These are phyloP conservation scores for Nibea albiflora DNA, from an alignment of 2,113 vertebrate genomes.

Conservation along the genomic window DNA sequence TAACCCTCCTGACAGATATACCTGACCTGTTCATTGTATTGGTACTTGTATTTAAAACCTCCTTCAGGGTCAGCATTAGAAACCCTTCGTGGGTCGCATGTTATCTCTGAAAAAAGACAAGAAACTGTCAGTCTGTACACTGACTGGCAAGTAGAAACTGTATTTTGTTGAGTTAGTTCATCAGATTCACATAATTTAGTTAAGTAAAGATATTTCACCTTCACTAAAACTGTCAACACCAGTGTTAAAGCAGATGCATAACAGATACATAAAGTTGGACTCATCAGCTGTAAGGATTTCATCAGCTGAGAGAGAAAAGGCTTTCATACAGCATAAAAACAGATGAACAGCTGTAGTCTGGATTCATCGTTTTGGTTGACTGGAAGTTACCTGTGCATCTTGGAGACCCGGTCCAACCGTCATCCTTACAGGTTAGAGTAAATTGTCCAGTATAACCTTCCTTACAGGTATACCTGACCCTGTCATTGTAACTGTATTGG, in stretches of 20 bases:
- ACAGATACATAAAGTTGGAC: no score
- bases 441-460: rapidly evolving
- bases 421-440: rapidly evolving
- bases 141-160: neutral
- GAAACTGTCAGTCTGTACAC: neutral
- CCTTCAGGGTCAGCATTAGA: neutral
- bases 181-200: neutral
- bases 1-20: neutral
- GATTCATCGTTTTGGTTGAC: neutral
- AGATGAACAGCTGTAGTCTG: neutral
- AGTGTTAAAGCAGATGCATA: no score
- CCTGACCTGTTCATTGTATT: rapidly evolving
- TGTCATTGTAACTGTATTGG: rapidly evolving
- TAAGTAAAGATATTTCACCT: neutral
- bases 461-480: neutral
- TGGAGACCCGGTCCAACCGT: rapidly evolving
- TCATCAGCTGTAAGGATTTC: neutral
- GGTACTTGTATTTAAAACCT: rapidly evolving
- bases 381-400: no score
- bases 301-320: neutral
- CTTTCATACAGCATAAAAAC: neutral
- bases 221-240: no score
- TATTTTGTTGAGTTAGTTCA: neutral
- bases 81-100: neutral
- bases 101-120: conserved; percentile 22